phyloP scores from a whole-genome alignment of 2,113 vertebrate species.

The Barbus barbus region DNA sequence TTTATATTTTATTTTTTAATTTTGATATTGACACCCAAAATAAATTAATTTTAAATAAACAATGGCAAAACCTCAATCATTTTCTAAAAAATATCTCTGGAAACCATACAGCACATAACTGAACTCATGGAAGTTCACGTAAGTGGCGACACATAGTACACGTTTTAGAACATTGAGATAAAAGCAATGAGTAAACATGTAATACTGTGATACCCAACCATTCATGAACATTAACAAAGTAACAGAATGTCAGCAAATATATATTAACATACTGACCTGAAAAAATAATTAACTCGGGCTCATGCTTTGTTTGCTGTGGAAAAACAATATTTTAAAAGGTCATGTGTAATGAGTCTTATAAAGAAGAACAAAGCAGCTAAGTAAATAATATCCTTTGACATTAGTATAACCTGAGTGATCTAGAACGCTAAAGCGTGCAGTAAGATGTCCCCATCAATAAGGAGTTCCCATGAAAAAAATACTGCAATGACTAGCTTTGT shows the following conservation, averaged over 20 bases:
- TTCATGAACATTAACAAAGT: conserved; percentile 38
- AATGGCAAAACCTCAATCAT: too few species aligned
- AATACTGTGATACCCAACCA: background rate
- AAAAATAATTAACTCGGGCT: background rate
- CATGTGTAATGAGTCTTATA: background rate
- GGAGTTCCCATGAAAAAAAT: too few species aligned
- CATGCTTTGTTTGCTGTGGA: background rate
- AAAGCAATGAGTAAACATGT: conserved; percentile 36
- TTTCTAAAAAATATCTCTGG: background rate
- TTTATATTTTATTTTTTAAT: too few species aligned
- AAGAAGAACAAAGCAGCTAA: background rate
- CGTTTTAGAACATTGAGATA: conserved; percentile 1
- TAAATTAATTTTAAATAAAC: too few species aligned
- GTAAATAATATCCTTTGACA: background rate
- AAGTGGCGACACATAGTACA: conserved; percentile 1
- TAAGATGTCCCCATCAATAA: too few species aligned
- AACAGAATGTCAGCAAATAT: background rate
- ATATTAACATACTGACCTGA: background rate
- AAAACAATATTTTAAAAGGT: background rate
- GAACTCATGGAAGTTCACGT: background rate
- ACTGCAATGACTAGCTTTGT: too few species aligned
- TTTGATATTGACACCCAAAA: too few species aligned
- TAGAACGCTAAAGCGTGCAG: background rate
- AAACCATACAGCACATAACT: background rate
- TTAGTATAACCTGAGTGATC: background rate